phyloP scores from a whole-genome alignment of 2,888 invertebrate species.

The Pegoplata infirma region DNA sequence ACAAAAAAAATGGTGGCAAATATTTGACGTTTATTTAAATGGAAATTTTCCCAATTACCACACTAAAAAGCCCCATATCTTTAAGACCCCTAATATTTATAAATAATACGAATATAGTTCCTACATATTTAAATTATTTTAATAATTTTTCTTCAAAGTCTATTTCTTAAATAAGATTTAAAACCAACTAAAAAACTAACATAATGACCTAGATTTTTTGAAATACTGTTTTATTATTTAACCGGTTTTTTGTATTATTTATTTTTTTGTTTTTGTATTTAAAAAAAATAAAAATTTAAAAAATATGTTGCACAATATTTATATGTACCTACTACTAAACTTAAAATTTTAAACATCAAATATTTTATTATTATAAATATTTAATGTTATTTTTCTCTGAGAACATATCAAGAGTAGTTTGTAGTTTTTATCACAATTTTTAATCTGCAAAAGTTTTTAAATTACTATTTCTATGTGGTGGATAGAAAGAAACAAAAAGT shows the following conservation, averaged over 20 bases:
- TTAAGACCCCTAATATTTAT: too few relatives aligned
- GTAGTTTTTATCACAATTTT: conserved; percentile 20
- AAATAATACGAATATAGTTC: too few relatives aligned
- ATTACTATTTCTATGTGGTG: conserved; percentile 7
- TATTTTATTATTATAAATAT: neutral
- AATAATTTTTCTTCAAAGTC: too few relatives aligned
- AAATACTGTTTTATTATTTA: conserved; percentile 1
- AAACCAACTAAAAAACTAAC: neutral
- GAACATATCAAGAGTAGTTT: neutral
- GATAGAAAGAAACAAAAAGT: conserved; percentile 28
- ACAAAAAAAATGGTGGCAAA: too few relatives aligned
- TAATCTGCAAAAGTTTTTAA: conserved; percentile 14
- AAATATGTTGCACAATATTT: neutral
- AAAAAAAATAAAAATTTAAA: neutral
- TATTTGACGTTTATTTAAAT: too few relatives aligned
- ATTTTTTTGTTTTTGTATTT: neutral
- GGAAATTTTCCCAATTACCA: too few relatives aligned
- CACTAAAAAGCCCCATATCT: too few relatives aligned
- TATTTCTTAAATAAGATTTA: too few relatives aligned
- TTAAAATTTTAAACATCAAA: neutral
- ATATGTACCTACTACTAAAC: neutral
- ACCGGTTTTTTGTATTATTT: conserved; percentile 24
- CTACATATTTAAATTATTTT: too few relatives aligned
- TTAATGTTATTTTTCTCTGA: too few relatives aligned
- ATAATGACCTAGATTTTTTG: conserved; percentile 23